A percentile compares a stretch with the other conserved stretches of the same genome.
phyloP scores from a whole-genome alignment of 2,797 vertebrate genomes.

The Gadopsis bispinosus region DNA sequence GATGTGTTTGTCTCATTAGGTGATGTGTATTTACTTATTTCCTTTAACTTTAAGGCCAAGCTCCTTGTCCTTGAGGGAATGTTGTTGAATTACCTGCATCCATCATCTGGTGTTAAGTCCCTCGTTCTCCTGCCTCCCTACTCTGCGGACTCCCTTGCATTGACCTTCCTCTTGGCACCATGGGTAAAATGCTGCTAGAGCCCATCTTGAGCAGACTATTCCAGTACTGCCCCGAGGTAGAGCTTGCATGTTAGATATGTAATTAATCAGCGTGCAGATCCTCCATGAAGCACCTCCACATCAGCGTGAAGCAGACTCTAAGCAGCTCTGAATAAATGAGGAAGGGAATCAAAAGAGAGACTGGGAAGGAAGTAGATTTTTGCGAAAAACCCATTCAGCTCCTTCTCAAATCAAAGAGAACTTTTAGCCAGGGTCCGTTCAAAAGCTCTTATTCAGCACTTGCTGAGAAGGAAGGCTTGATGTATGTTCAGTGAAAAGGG shows the following conservation, averaged over 20 bases:
- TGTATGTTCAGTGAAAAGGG: conserved; percentile 36
- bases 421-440: conserved; percentile 40
- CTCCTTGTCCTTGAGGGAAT: conserved; percentile 57
- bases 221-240: conserved; percentile 58
- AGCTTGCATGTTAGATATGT: conserved; percentile 66
- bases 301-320: conserved; percentile 51
- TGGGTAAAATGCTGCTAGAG: conserved; percentile 72
- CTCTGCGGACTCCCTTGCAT: conserved; percentile 42
- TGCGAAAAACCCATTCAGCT: conserved; percentile 34
- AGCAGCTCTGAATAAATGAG: conserved; percentile 41
- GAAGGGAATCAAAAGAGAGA: conserved; percentile 46
- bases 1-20: conserved; percentile 53
- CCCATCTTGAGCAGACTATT: conserved; percentile 69
- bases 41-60: conserved; percentile 52
- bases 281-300: conserved; percentile 54
- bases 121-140: conserved; percentile 34
- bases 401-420: conserved; percentile 39
- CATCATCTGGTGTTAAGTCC: conserved; percentile 69
- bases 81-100: conserved; percentile 61
- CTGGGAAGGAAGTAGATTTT: conserved; percentile 25
- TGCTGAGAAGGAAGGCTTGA: conserved; percentile 36
- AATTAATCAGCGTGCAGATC: conserved; percentile 79
- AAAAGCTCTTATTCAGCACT: conserved; percentile 53
- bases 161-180: conserved; percentile 76
- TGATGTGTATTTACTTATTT: conserved; percentile 66